phyloP scores from a whole-genome alignment of 2,888 invertebrate genomes.

The Clepsis dumicolana region DNA sequence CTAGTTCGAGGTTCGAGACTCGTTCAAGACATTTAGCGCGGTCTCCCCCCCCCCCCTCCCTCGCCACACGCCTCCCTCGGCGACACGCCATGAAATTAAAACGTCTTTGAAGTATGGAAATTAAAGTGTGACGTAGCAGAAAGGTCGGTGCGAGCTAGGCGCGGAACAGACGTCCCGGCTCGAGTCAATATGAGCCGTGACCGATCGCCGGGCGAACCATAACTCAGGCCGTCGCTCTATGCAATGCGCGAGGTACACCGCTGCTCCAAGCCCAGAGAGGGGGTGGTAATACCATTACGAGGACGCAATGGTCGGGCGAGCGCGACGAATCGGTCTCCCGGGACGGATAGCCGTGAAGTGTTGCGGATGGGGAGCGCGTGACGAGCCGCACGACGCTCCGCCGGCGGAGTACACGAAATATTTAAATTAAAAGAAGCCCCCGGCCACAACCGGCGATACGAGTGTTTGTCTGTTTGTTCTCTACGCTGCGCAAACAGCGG shows the following conservation, averaged over 20 bases:
- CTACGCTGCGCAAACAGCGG: conserved; percentile 49
- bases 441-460: conserved; percentile 38
- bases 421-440: conserved; percentile 47
- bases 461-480: conserved; percentile 38
- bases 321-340: conserved; percentile 46
- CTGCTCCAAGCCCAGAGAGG: background rate
- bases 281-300: background rate
- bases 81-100: conserved; percentile 56
- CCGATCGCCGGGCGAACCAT: conserved; percentile 40
- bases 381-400: conserved; percentile 36
- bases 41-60: conserved; percentile 1
- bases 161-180: conserved; percentile 30
- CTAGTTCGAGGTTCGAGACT: conserved; percentile 26
- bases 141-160: conserved; percentile 26
- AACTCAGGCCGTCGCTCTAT: conserved; percentile 29
- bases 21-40: conserved; percentile 46
- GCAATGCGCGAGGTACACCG: background rate
- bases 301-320: conserved; percentile 23
- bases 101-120: conserved; percentile 55
- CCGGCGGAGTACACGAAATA: conserved; percentile 37
- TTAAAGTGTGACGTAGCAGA: conserved; percentile 52
- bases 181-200: conserved; percentile 42
- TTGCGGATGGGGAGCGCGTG: conserved; percentile 48
- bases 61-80: background rate
- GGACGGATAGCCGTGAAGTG: conserved; percentile 49